Percentiles rank a stretch among this genome's conserved stretches.
Conservation (phyloP, 2,113 vertebrate species). For the Apteryx owenii region DNA sequence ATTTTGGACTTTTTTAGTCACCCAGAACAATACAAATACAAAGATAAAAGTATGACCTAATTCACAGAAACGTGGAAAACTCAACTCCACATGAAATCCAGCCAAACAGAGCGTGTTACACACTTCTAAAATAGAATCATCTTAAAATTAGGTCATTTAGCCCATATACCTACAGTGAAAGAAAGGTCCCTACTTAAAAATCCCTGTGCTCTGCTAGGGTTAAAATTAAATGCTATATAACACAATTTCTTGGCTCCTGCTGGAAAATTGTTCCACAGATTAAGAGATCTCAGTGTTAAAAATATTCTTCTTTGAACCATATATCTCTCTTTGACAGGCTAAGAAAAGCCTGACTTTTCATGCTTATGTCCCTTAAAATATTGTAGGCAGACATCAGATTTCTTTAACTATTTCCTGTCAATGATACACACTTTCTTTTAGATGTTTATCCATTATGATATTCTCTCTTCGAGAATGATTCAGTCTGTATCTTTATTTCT, state of each 20-base stretch:
- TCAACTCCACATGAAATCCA: conserved; percentile 1
- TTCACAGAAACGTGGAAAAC: background rate
- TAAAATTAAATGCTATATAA: background rate
- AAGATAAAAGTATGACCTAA: conserved; percentile 18
- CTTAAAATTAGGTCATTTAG: conserved; percentile 38
- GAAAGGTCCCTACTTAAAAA: background rate
- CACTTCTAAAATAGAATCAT: conserved; percentile 14
- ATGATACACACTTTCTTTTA: background rate
- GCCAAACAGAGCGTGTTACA: background rate
- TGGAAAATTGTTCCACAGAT: background rate
- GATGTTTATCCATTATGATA: background rate
- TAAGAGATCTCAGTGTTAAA: background rate
- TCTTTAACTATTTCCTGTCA: background rate
- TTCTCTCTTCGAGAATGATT: background rate
- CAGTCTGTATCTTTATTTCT: background rate
- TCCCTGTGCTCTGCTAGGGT: background rate
- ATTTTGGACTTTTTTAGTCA: background rate
- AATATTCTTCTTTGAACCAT: background rate
- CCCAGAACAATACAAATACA: background rate
- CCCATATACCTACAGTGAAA: background rate
- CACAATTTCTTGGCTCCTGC: background rate
- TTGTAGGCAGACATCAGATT: background rate
- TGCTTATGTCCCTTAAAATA: background rate
- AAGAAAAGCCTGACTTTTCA: background rate
- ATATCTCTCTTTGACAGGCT: background rate